Evolutionary conservation across 1,140 invertebrate genomes (phyloP), one percentile per base, ranked within the genome.

Genomic region (Patella vulgata): DNA sequence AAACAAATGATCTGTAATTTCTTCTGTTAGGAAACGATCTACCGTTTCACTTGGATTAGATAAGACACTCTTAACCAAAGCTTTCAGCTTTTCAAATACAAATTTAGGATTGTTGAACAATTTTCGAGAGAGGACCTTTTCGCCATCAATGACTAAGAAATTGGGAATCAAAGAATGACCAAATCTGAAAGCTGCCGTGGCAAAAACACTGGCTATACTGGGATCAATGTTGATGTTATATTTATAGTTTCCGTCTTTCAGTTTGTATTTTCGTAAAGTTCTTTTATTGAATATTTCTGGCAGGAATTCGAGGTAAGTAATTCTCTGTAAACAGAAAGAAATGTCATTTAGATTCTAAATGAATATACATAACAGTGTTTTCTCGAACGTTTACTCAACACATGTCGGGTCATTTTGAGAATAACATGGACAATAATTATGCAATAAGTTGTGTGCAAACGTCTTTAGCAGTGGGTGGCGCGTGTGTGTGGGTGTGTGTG

Each of bases 121-220:
- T 17, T 61, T 40, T 1, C 27, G 19, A 28, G 14, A 25, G 17
- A 21, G 12, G 6, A 21, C 19, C 17, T 36, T 19, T 8, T 8
- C 23, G 12, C 31, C 31, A 33, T 50, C 31, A 21, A 59, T 23
- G 5, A 19, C 28, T 53, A 98, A 82, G 40, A 91, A 85, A 1
- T 96, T 95, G 80, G 97, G 96, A 42, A 99, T 97, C 25, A 98
- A 85, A 1, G 95, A 92, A 83, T 99, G 97, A 0, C 96, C 97
- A 82, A 99, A 98, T 52, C 96, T 86, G 11, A 98, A 85, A 12
- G 95, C 96, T 25, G 95, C 95, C 0, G 96, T 97, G 1, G 95
- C 93, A 84, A 99, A 99, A 23, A 93, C 95, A 78, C 98, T 98
- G 0, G 93, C 89, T 69, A 98, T 91, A 5, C 89, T 89, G 1